Conservation (phyloP, 2,113 vertebrate genomes). For the Scatophagus argus region DNA sequence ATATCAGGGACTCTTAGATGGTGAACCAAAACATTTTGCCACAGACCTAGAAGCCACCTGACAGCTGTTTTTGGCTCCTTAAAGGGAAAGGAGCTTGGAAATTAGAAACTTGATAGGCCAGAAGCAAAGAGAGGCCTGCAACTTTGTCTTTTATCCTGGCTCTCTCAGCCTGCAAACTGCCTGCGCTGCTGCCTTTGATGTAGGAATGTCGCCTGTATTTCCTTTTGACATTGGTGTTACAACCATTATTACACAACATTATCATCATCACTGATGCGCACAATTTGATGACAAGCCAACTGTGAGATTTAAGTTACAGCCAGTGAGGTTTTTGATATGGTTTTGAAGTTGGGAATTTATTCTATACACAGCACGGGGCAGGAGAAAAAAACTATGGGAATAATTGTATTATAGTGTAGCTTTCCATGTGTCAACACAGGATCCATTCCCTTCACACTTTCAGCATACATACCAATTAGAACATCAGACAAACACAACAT, state of each 20-base stretch:
- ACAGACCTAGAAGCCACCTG: conserved; percentile 11
- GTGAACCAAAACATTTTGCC: conserved; percentile 20
- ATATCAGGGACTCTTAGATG: conserved; percentile 2
- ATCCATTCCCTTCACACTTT: conserved; percentile 39
- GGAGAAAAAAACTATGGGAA: conserved; percentile 1
- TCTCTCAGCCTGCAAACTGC: conserved; percentile 29
- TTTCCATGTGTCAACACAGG: conserved; percentile 45
- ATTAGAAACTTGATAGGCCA: conserved; percentile 10
- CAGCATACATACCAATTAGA: conserved; percentile 45
- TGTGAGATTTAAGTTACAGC: conserved; percentile 41
- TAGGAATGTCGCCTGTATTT: conserved; percentile 30
- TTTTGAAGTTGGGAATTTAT: conserved; percentile 50
- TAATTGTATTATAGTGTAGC: conserved; percentile 21
- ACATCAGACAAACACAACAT: conserved; percentile 50
- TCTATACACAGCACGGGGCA: not conserved
- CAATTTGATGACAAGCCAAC: conserved; percentile 54
- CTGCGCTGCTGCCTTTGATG: conserved; percentile 51
- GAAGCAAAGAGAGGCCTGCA: conserved; percentile 15
- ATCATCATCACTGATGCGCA: conserved; percentile 41
- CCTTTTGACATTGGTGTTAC: conserved; percentile 46
- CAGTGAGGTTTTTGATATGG: conserved; percentile 36
- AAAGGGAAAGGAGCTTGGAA: conserved; percentile 18
- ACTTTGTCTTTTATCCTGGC: conserved; percentile 40
- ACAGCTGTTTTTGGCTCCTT: not conserved
- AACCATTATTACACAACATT: conserved; percentile 48